phyloP scores from a whole-genome alignment of 2,797 vertebrate species.

The Philypnodon macrostomus region DNA sequence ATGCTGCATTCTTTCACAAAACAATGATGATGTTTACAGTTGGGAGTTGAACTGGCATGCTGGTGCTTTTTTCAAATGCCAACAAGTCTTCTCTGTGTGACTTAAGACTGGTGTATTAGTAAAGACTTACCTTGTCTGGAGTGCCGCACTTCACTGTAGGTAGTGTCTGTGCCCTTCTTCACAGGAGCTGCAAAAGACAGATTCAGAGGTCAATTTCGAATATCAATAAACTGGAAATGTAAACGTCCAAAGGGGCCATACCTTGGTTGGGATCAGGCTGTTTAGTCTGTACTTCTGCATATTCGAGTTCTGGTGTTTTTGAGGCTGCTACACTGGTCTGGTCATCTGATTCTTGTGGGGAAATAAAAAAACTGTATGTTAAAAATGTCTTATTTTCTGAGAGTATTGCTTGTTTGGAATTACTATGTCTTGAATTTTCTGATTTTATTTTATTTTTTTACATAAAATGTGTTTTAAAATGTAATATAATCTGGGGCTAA shows the following conservation, averaged over 20 bases:
- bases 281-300: constrained; percentile 47
- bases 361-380: too few relatives aligned
- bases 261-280: constrained; percentile 48
- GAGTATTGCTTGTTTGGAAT: too few relatives aligned
- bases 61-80: constrained; percentile 31
- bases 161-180: constrained; percentile 38
- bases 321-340: constrained; percentile 40
- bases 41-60: constrained; percentile 45
- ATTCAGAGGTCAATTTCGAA: constrained; percentile 7
- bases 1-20: constrained; percentile 58
- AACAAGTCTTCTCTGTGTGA: constrained; percentile 1
- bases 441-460: too few relatives aligned
- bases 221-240: not conserved
- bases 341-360: constrained; percentile 71
- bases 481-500: too few relatives aligned
- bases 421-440: too few relatives aligned
- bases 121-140: constrained; percentile 59
- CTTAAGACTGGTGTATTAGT: constrained; percentile 5
- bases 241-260: constrained; percentile 21
- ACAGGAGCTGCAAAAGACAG: constrained; percentile 27
- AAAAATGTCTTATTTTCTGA: too few relatives aligned
- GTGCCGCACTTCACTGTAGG: constrained; percentile 52
- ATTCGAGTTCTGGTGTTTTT: constrained; percentile 45
- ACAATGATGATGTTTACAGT: constrained; percentile 70
- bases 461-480: too few relatives aligned